Conservation (phyloP, 2,888 invertebrate species). For the Ophraella communa region DNA sequence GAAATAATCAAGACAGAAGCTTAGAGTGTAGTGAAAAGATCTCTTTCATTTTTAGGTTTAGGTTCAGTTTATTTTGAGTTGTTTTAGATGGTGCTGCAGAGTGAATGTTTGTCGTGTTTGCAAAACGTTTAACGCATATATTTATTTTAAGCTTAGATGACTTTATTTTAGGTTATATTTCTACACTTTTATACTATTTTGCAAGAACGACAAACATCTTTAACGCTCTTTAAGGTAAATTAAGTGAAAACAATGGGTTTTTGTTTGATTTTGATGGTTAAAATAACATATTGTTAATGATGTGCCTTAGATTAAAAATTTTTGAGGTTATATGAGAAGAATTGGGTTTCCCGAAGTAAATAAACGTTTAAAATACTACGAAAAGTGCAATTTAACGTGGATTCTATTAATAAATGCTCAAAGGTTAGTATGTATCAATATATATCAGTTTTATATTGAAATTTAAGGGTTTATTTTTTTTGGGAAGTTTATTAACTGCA, state of each 20-base stretch:
- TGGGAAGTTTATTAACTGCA: neutral
- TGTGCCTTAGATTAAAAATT: neutral
- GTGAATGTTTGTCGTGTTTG: neutral
- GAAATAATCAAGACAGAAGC: neutral
- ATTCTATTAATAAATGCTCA: neutral
- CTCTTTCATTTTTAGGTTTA: neutral
- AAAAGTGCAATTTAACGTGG: neutral
- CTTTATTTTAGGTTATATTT: no score
- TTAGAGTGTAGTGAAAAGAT: neutral
- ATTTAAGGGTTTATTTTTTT: neutral
- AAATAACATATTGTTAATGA: neutral
- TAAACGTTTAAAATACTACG: neutral
- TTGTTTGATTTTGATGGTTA: neutral
- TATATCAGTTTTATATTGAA: no score
- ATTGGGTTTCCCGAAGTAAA: neutral
- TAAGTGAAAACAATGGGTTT: neutral
- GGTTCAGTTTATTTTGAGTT: neutral
- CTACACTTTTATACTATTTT: no score
- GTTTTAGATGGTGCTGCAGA: neutral
- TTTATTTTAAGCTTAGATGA: no score
- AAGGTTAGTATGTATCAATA: no score
- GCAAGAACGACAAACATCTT: neutral
- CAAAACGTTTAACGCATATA: neutral
- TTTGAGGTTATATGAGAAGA: neutral
- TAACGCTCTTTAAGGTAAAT: neutral